Conservation (phyloP, 2,888 invertebrate genomes). For the Pasiphila rectangulata region DNA sequence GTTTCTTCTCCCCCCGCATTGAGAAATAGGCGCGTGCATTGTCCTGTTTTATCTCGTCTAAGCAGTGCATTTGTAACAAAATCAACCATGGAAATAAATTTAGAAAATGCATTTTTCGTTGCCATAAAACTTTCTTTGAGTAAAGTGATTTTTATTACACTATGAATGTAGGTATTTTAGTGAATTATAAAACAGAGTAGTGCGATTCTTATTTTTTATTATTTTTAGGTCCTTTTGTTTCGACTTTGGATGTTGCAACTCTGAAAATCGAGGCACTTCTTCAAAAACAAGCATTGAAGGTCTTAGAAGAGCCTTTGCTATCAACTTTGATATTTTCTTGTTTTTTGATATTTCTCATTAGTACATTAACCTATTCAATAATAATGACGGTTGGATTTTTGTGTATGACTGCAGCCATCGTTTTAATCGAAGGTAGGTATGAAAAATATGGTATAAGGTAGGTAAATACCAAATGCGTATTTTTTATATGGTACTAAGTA, state of each 20-base stretch:
- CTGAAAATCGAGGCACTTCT: conserved; percentile 18
- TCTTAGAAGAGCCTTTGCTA: conserved; percentile 45
- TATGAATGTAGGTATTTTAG: background rate
- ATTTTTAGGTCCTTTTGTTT: conserved; percentile 38
- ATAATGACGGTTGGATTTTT: conserved; percentile 37
- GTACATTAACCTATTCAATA: conserved; percentile 37
- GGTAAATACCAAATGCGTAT: background rate
- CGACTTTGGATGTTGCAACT: conserved; percentile 26
- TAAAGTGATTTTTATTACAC: conserved; percentile 37
- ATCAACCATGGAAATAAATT: conserved; percentile 58
- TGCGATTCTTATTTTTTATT: background rate
- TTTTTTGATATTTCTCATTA: conserved; percentile 31
- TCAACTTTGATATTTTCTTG: conserved; percentile 40
- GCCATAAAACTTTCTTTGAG: conserved; percentile 46
- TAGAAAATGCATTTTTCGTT: conserved; percentile 52
- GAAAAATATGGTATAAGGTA: background rate
- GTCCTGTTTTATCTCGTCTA: no score
- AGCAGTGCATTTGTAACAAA: background rate
- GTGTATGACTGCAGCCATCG: conserved; percentile 37
- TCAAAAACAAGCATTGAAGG: conserved; percentile 17
- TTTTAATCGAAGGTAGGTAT: conserved; percentile 54
- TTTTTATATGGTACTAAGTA: background rate
- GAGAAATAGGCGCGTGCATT: no score
- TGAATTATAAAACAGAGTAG: background rate
- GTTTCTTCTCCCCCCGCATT: no score